Conservation (phyloP, 2,888 invertebrate genomes). For the Ophraella communa region DNA sequence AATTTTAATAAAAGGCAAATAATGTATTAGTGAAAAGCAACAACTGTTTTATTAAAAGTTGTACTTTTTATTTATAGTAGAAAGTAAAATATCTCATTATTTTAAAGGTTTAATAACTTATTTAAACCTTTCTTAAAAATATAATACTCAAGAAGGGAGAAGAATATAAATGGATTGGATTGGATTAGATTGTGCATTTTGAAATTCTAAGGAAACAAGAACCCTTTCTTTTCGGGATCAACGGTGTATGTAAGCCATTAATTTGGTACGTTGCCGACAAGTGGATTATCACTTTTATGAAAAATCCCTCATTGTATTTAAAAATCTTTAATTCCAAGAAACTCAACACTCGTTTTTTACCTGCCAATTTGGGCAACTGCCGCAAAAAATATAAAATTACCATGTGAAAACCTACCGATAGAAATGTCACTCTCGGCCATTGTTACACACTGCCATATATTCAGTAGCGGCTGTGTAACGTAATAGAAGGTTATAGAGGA, state of each 20-base stretch:
- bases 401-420: slow-evolving; percentile 33
- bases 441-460: slow-evolving; percentile 23
- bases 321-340: not conserved
- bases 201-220: not conserved
- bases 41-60: too few species aligned
- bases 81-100: too few species aligned
- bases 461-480: slow-evolving; percentile 6
- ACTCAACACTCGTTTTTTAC: slow-evolving; percentile 15
- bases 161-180: too few species aligned
- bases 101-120: too few species aligned
- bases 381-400: slow-evolving; percentile 29
- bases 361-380: not conserved
- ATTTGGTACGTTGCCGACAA: not conserved
- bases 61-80: too few species aligned
- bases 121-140: too few species aligned
- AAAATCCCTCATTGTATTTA: not conserved
- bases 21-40: too few species aligned
- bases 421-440: slow-evolving; percentile 30
- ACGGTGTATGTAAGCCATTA: not conserved
- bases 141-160: too few species aligned
- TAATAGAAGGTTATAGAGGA: slow-evolving; percentile 17
- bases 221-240: not conserved
- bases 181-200: not conserved
- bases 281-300: not conserved
- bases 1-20: too few species aligned